Base-by-base conservation (phyloP, 2,113 vertebrate genomes). In the Vimba vimba region DNA sequence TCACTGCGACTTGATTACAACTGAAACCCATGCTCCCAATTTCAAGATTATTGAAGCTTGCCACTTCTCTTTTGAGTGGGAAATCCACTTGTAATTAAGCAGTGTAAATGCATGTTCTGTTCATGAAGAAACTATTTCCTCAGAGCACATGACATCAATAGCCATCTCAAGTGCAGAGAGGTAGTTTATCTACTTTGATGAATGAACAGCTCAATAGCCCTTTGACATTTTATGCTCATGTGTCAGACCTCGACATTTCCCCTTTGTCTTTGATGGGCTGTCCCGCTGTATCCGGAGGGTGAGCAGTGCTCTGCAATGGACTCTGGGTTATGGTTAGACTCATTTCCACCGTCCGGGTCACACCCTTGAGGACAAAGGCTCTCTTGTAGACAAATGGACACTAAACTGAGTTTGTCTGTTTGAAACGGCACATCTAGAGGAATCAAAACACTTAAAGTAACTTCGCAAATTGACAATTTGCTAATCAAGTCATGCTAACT, bases 171-270 rank as follows among this genome's bases (percentile, higher is more conserved):
- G 84, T 85, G 68, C 73, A 15, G 21, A 85, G 83, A 85, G 55
- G 79, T 69, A 75, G 85, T 83, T 87, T 83, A 79, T 85, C 73
- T 83, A 85, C 85, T 80, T 85, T 85, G 88, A 87, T 85, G 82
- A 80, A 87, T 21, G 77, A 73, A 82, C 17, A 7, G 69, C 64
- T 60, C 60, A 4, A 62, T 71, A 66, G 73, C 82, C 83, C 82
- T 71, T 79, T 76, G 75, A 57, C 85, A 71, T 84, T 86, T 78
- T 85, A 69, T 43, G 27, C 59, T 71, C 60, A 47, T 4, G 25
- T 78, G 85, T 77, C 85, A 86, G 59, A 82, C 68, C 75, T 45
- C 33, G 76, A 79, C 87, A 79, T 88, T 88, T 79, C 68, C 62
- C 15, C 57, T 62, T 30, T 82, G 52, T 69, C 66, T 66, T 77